Percentiles rank a stretch among this genome's conserved stretches.
Evolutionary conservation across 2,888 invertebrate species (phyloP).

Genomic region (Patella depressa): DNA sequence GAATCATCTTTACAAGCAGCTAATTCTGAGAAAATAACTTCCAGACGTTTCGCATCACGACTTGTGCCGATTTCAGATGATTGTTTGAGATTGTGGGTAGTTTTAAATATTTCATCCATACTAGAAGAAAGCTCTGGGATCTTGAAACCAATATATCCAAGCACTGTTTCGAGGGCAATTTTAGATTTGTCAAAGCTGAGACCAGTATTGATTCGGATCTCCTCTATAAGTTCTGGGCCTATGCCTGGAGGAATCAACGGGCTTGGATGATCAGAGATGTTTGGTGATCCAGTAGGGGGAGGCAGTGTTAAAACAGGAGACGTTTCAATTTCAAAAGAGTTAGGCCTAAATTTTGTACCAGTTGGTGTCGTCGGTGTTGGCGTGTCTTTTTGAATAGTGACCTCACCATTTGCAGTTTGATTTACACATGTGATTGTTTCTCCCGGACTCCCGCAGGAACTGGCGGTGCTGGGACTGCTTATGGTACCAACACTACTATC

Average conservation of each 20-base stretch:
- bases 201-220: slow-evolving; percentile 57
- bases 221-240: slow-evolving; percentile 56
- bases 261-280: slow-evolving; percentile 24
- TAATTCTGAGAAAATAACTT: slow-evolving; percentile 86
- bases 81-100: slow-evolving; percentile 19
- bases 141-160: slow-evolving; percentile 49
- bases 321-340: slow-evolving; percentile 6
- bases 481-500: neutral
- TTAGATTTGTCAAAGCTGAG: slow-evolving; percentile 61
- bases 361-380: slow-evolving; percentile 24
- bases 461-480: slow-evolving; percentile 19
- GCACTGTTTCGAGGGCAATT: slow-evolving; percentile 61
- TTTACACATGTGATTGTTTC: neutral
- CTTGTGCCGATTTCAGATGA: slow-evolving; percentile 74
- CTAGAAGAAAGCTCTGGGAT: slow-evolving; percentile 46
- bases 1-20: slow-evolving; percentile 93
- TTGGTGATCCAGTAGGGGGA: neutral
- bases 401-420: neutral
- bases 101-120: slow-evolving; percentile 48
- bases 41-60: slow-evolving; percentile 86
- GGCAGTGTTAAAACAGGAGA: slow-evolving; percentile 18
- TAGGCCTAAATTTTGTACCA: neutral
- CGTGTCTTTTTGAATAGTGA: slow-evolving; percentile 13
- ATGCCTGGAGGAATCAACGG: slow-evolving; percentile 45
- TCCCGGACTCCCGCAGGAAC: slow-evolving; percentile 19